Evolutionary conservation across 2,888 invertebrate species (phyloP).

Genomic region (Phaedon cochleariae): DNA sequence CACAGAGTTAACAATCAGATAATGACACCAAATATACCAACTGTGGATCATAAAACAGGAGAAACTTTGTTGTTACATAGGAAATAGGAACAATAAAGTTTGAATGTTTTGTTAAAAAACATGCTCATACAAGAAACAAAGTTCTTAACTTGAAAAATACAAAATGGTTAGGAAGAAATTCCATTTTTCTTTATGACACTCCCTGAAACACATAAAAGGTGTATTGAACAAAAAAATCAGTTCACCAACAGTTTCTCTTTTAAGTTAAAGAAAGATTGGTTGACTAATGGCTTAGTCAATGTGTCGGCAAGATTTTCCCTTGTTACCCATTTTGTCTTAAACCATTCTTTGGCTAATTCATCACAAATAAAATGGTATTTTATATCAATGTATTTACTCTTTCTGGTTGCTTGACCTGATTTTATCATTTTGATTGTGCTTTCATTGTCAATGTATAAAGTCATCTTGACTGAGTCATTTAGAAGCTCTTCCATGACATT

Average conservation of each 20-base stretch:
- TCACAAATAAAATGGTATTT: conserved; percentile 1
- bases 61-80: no score
- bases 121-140: not conserved
- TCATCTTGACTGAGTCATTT: not conserved
- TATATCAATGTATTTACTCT: not conserved
- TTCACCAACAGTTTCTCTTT: not conserved
- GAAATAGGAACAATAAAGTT: not conserved
- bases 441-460: not conserved
- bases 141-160: not conserved
- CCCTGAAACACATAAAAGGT: not conserved
- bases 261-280: not conserved
- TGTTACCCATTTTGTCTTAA: not conserved
- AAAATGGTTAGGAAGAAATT: not conserved
- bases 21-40: no score
- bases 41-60: no score
- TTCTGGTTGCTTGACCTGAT: not conserved
- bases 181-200: not conserved
- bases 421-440: conserved; percentile 4
- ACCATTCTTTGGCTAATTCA: not conserved
- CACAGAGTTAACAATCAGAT: no score
- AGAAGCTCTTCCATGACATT: not conserved
- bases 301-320: not conserved
- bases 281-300: not conserved
- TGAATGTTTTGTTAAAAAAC: not conserved
- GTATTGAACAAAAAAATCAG: not conserved